Percentiles rank a stretch among this genome's conserved stretches.
Conservation (phyloP, 2,888 invertebrate genomes). For the Tetragonula carbonaria region DNA sequence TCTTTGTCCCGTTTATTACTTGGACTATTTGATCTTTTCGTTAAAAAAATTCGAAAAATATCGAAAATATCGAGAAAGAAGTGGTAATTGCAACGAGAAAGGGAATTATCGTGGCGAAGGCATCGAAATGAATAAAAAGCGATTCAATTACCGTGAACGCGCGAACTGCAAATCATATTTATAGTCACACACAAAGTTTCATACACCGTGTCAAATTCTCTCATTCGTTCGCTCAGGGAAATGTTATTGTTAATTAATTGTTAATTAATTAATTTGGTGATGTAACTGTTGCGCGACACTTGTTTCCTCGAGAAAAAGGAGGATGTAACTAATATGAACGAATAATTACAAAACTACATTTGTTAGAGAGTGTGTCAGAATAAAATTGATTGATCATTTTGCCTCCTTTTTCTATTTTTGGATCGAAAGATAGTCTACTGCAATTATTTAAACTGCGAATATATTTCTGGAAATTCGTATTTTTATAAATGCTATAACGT, state of each 20-base stretch:
- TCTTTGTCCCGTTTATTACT: too few relatives aligned
- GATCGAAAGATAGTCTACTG: too few relatives aligned
- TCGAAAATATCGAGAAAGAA: too few relatives aligned
- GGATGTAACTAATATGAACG: constrained; percentile 8
- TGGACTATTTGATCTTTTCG: too few relatives aligned
- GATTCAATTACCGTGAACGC: constrained; percentile 21
- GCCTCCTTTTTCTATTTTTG: too few relatives aligned
- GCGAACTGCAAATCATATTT: constrained; percentile 6
- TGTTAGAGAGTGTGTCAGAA: not conserved
- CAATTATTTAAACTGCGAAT: too few relatives aligned
- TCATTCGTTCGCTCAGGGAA: not conserved
- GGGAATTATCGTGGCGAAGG: not conserved
- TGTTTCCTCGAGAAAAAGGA: not conserved
- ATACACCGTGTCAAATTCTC: not conserved
- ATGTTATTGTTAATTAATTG: constrained; percentile 49
- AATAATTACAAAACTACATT: constrained; percentile 5
- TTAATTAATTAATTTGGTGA: constrained; percentile 35
- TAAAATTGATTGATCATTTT: not conserved
- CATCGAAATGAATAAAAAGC: constrained; percentile 1
- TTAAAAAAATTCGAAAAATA: too few relatives aligned
- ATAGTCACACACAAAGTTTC: not conserved
- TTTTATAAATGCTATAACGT: too few relatives aligned
- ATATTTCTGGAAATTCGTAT: too few relatives aligned
- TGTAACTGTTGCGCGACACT: not conserved
- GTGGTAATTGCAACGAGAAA: too few relatives aligned